These are phyloP conservation scores for Oxyruncus cristatus DNA, from an alignment of 2,113 vertebrate genomes.

Conservation along the genomic window DNA sequence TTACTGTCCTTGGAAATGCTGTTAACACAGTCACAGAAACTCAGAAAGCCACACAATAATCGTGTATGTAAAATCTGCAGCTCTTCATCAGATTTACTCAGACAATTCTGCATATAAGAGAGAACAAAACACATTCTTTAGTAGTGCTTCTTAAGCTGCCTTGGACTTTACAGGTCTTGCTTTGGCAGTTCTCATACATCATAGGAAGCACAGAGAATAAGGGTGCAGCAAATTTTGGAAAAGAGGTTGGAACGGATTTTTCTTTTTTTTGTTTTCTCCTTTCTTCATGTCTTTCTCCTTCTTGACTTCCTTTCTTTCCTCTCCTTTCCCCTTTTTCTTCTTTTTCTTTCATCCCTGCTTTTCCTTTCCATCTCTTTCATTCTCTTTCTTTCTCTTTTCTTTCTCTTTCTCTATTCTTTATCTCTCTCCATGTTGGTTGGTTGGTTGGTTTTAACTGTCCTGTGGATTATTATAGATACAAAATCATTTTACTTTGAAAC, in stretches of 20 bases:
- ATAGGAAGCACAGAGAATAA: neutral
- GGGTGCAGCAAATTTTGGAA: neutral
- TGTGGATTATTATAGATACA: neutral
- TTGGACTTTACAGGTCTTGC: neutral
- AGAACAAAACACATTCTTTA: neutral
- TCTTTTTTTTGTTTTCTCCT: neutral
- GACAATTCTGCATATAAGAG: neutral
- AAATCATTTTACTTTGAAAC: neutral
- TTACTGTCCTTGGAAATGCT: neutral
- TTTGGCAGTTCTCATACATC: neutral
- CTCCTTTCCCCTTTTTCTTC: neutral
- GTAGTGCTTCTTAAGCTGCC: neutral
- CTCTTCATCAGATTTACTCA: neutral
- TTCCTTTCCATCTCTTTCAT: neutral
- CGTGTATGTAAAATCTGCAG: neutral
- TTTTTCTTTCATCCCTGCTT: neutral
- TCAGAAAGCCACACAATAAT: neutral
- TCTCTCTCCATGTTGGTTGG: neutral
- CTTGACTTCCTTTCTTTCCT: neutral
- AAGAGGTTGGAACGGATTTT: neutral
- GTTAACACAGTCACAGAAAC: neutral
- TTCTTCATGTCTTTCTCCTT: neutral
- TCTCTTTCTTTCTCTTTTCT: neutral
- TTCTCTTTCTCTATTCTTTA: neutral
- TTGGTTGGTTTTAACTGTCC: neutral